These are phyloP conservation scores for Elegia similella DNA, from an alignment of 2,888 invertebrate genomes.

Conservation along the genomic window DNA sequence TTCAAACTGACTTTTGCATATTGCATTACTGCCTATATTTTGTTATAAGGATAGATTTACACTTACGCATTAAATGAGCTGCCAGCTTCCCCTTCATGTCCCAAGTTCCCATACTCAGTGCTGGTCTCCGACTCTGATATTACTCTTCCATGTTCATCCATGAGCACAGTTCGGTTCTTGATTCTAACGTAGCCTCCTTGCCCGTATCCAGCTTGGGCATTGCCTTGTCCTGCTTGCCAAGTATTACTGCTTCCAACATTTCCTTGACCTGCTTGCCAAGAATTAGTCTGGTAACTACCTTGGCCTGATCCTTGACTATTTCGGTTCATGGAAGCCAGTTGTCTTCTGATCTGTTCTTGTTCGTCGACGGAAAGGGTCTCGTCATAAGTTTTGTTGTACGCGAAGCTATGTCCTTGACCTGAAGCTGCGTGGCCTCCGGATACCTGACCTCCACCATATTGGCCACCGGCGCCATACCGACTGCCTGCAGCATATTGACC, in stretches of 20 bases:
- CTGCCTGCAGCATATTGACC: conserved; percentile 15
- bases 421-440: conserved; percentile 32
- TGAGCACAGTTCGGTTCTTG: conserved; percentile 58
- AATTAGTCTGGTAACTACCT: conserved; percentile 3
- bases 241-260: conserved; percentile 8
- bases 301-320: conserved; percentile 24
- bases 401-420: conserved; percentile 34
- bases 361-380: conserved; percentile 54
- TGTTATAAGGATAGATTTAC: neutral
- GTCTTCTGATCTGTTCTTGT: conserved; percentile 52
- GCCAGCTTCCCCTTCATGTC: conserved; percentile 70
- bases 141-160: conserved; percentile 69
- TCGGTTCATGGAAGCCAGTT: conserved; percentile 42
- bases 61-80: conserved; percentile 72
- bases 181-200: conserved; percentile 47
- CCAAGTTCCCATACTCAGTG: conserved; percentile 71
- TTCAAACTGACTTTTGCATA: neutral
- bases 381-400: conserved; percentile 47
- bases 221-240: conserved; percentile 28
- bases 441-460: conserved; percentile 27
- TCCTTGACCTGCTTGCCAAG: conserved; percentile 21
- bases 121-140: conserved; percentile 74
- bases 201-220: conserved; percentile 29
- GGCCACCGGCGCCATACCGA: conserved; percentile 17
- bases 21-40: neutral